Evolutionary conservation across 2,113 vertebrate genomes (phyloP), one percentile per base, ranked within the genome.

Genomic region (Brachyhypopomus occidentalis): DNA sequence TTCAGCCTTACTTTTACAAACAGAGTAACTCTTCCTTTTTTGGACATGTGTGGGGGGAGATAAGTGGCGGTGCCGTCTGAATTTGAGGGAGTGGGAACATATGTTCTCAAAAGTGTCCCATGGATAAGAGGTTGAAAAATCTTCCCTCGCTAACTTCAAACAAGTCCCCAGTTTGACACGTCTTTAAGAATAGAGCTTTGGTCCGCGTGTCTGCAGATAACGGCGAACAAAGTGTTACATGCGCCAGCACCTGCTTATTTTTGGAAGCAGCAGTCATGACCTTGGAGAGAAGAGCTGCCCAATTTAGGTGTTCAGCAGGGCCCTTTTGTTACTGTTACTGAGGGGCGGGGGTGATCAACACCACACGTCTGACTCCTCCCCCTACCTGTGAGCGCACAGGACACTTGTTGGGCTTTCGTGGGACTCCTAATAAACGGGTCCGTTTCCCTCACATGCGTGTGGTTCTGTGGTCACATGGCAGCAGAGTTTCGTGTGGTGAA

Each of bases 141-240:
- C 62, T 82, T 90, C 2, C 45, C 12, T 14, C 3, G 45, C 9
- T 52, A 52, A 52, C 45, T 52, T 92, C 91, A 93, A 91, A 89
- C 90, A 91, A 91, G 90, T 84, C 89, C 89, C 85, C 80, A 85
- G 80, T 93, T 93, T 92, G 91, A 95, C 93, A 93, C 92, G 90
- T 95, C 94, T 94, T 91, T 89, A 93, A 94, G 94, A 95, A 95
- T 94, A 94, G 93, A 89, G 94, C 94, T 95, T 82, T 27, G 77
- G 73, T 87, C 93, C 92, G 93, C 95, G 94, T 96, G 95, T 96
- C 93, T 83, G 72, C 73, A 95, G 96, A 97, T 97, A 97, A 95
- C 92, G 84, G 92, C 86, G 83, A 92, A 95, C 95, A 95, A 96
- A 96, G 96, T 96, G 94, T 93, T 90, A 91, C 95, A 94, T 85